phyloP scores from a whole-genome alignment of 2,113 vertebrate genomes.

The Cyprinodon variegatus region DNA sequence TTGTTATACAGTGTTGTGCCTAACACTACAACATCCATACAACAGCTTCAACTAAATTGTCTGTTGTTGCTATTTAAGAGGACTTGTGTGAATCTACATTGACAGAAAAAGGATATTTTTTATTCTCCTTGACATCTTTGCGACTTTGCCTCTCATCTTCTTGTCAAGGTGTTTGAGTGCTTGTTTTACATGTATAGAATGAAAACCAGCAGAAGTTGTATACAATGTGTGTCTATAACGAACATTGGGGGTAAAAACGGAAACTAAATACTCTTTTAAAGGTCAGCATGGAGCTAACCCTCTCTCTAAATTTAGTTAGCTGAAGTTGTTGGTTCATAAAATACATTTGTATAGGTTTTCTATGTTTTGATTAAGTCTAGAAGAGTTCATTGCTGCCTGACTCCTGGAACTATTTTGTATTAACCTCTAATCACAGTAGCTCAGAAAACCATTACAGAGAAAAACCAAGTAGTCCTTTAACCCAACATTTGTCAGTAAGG shows the following conservation, averaged over 20 bases:
- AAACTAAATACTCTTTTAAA: no score
- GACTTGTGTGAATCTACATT: not conserved
- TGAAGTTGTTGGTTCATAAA: not conserved
- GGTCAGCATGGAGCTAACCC: no score
- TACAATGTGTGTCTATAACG: not conserved
- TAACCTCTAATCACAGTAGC: constrained; percentile 58
- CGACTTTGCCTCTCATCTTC: not conserved
- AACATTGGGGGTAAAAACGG: no score
- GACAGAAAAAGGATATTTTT: constrained; percentile 13
- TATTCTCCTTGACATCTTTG: constrained; percentile 21
- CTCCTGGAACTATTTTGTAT: constrained; percentile 55
- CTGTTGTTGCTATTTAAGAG: constrained; percentile 1
- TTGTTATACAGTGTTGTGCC: no score
- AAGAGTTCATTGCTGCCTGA: constrained; percentile 66
- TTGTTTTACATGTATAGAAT: not conserved
- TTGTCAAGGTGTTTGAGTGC: not conserved
- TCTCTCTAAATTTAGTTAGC: no score
- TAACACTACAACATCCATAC: not conserved
- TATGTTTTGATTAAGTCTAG: constrained; percentile 67
- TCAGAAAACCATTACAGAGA: constrained; percentile 49
- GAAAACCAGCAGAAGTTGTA: not conserved
- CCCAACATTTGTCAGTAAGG: constrained; percentile 39
- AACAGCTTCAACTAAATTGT: constrained; percentile 12
- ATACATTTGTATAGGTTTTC: constrained; percentile 29
- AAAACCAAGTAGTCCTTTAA: constrained; percentile 46